These are phyloP conservation scores for Pterocles orientalis DNA, from an alignment of 2,113 vertebrate genomes.

Conservation along the genomic window DNA sequence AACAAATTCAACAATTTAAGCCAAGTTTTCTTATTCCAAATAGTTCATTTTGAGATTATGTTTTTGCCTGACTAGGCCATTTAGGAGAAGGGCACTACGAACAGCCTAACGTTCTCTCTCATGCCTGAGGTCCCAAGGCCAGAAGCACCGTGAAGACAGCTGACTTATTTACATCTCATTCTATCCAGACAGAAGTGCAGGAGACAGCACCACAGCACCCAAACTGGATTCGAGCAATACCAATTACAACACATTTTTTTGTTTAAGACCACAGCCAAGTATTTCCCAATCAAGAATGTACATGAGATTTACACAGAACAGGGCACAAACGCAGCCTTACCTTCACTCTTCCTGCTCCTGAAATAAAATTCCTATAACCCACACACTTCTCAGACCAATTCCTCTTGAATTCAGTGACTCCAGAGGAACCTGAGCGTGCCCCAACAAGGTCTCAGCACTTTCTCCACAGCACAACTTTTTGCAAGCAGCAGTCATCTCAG, in stretches of 20 bases:
- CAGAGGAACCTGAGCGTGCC: background rate
- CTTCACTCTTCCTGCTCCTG: background rate
- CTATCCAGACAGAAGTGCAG: background rate
- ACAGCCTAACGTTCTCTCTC: background rate
- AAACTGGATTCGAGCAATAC: background rate
- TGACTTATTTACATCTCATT: background rate
- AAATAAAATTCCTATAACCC: background rate
- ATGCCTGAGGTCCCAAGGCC: background rate
- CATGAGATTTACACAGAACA: rapidly evolving
- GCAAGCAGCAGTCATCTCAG: background rate
- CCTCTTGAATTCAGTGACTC: background rate
- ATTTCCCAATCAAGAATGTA: no score
- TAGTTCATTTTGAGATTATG: background rate
- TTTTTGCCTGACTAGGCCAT: background rate
- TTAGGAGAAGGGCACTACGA: background rate
- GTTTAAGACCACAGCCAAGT: no score
- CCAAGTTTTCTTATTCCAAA: background rate
- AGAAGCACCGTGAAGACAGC: background rate
- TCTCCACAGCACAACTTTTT: background rate
- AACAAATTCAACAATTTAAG: background rate
- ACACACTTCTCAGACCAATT: background rate
- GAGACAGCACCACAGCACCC: background rate
- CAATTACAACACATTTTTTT: background rate
- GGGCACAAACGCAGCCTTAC: background rate
- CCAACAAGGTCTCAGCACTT: background rate